Percentiles rank a stretch among this genome's conserved stretches.
Conservation (phyloP, 2,888 invertebrate species). For the Hemicrepidius hirtus region DNA sequence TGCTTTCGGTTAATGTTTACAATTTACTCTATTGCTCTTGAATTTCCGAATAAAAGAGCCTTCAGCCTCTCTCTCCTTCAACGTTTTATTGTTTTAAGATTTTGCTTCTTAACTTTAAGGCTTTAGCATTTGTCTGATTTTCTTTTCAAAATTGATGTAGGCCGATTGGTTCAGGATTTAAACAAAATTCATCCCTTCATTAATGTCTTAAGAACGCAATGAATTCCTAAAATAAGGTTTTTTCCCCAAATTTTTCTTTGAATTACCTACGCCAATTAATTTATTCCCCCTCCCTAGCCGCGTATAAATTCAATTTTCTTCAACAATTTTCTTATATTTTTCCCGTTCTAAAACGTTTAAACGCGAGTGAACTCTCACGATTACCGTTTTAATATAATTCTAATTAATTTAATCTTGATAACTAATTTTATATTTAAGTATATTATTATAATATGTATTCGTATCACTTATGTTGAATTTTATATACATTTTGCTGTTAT, state of each 20-base stretch:
- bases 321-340: not conserved
- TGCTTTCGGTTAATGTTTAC: slow-evolving; percentile 60
- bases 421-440: slow-evolving; percentile 4
- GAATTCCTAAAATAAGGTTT: too few relatives aligned
- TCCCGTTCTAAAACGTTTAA: not conserved
- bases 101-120: slow-evolving; percentile 7
- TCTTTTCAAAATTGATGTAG: slow-evolving; percentile 19
- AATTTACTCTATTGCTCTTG: slow-evolving; percentile 53
- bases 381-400: slow-evolving; percentile 20
- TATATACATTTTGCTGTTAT: slow-evolving; percentile 13
- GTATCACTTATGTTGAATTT: slow-evolving; percentile 18
- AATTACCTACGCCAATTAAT: too few relatives aligned
- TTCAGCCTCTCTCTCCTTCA: not conserved
- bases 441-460: slow-evolving; percentile 25
- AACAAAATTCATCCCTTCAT: not conserved
- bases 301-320: not conserved
- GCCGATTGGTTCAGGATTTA: slow-evolving; percentile 16
- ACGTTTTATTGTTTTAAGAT: slow-evolving; percentile 14
- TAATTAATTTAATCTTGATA: slow-evolving; percentile 24
- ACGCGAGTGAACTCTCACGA: slow-evolving; percentile 2
- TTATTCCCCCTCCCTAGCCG: too few relatives aligned
- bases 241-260: too few relatives aligned
- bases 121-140: slow-evolving; percentile 5
- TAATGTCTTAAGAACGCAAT: not conserved
- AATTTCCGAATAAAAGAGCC: slow-evolving; percentile 47